phyloP scores from a whole-genome alignment of 2,113 vertebrate genomes.

The Leucosticte australis region DNA sequence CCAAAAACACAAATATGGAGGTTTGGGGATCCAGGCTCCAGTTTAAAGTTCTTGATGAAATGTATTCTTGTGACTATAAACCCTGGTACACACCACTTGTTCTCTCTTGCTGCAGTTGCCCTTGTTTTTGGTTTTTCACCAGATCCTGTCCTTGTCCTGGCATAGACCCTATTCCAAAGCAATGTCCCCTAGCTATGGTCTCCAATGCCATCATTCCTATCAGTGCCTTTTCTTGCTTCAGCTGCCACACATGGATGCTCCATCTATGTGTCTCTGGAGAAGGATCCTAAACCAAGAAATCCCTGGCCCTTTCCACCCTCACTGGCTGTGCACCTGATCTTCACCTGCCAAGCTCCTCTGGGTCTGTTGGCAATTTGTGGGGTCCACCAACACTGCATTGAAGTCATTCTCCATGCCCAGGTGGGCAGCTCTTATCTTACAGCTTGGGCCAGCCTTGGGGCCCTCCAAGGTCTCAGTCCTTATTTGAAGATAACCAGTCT shows the following conservation, averaged over 20 bases:
- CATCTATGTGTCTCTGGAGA: neutral
- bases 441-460: neutral
- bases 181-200: neutral
- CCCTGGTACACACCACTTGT: neutral
- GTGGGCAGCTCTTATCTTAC: neutral
- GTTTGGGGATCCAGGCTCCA: neutral
- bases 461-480: neutral
- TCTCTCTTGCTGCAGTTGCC: neutral
- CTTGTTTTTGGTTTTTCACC: neutral
- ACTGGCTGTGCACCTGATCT: neutral
- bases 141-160: neutral
- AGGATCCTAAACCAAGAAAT: neutral
- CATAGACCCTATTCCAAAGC: neutral
- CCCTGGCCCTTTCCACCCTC: neutral
- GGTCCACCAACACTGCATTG: neutral
- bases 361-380: neutral
- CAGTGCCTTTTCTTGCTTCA: neutral
- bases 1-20: neutral
- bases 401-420: neutral
- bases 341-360: neutral
- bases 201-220: neutral
- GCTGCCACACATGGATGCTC: neutral
- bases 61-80: neutral
- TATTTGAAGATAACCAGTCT: neutral
- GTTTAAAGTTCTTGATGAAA: neutral